Base-by-base conservation (phyloP, 2,888 invertebrate genomes). In the Seira ritae region DNA sequence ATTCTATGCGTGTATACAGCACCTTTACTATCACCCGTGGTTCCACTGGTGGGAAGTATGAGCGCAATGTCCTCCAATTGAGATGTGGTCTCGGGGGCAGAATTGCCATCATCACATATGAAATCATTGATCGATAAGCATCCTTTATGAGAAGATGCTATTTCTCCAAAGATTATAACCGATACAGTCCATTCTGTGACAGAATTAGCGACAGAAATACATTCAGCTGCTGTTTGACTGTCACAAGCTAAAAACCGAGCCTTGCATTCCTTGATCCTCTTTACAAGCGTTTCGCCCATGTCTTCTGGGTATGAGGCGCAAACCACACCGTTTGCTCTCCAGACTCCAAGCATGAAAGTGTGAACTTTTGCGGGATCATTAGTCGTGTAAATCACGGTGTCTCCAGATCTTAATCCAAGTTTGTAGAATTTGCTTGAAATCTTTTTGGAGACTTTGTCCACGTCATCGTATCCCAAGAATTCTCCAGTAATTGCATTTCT, bases 231-330 rank as follows among this genome's bases (percentile, higher is more conserved):
- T 8, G 55, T 8, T 12, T 62, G 60, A 1, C 66, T 31, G 22
- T 88, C 88, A 65, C 87, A 86, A 2, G 85, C 76, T 66, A 88
- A 60, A 73, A 81, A 87, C 46, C 69, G 71, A n/a, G 70, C 81
- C 20, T 81, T 71, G 0, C 85, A 87, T 24, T 88, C 88, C 1
- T 50, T 17, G n/a, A 88, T 70, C 60, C 85, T 50, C 6, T 77
- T 79, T 0, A 68, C 17, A 6, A 88, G 69, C 20, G 42, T n/a
- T 2, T 79, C 85, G 37, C 82, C 83, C 1, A 69, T 22, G 71
- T 87, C 87, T 78, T 87, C 87, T 6, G 87, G 86, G 76, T 87
- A 87, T 0, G 85, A 84, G 31, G 80, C 74, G 0, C 83, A 78
- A 19, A 84, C 78, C 15, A 80, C 66, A 17, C 86, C 88, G 31